Evolutionary conservation across 1,140 invertebrate genomes (phyloP).

Genomic region (Ectropis grisescens): DNA sequence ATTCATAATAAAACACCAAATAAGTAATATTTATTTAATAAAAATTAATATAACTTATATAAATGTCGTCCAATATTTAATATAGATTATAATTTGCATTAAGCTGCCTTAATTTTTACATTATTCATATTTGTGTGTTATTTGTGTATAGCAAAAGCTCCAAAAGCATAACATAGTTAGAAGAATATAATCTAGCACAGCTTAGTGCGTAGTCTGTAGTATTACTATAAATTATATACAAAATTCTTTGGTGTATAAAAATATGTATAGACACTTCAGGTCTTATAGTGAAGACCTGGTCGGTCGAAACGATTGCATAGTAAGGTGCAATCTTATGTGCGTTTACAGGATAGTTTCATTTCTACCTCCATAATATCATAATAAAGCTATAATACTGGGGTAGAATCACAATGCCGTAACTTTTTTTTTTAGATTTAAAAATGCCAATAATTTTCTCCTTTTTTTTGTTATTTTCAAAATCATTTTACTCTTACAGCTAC

Average conservation of each 20-base stretch:
- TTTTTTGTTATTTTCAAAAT: constrained; percentile 28
- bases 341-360: constrained; percentile 63
- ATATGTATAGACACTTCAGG: constrained; percentile 62
- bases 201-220: constrained; percentile 32
- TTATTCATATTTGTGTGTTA: constrained; percentile 26
- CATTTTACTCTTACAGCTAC: constrained; percentile 42
- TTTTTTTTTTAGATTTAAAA: constrained; percentile 41
- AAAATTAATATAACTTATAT: constrained; percentile 43
- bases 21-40: constrained; percentile 47
- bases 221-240: constrained; percentile 60
- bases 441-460: constrained; percentile 21
- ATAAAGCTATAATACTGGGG: constrained; percentile 35
- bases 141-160: constrained; percentile 52
- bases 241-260: constrained; percentile 59
- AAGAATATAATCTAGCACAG: constrained; percentile 44
- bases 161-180: constrained; percentile 37
- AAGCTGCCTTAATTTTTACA: constrained; percentile 51
- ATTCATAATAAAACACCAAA: too few species aligned
- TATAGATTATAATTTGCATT: constrained; percentile 48
- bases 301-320: constrained; percentile 62
- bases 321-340: constrained; percentile 49
- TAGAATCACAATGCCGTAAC: constrained; percentile 63
- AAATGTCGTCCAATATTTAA: constrained; percentile 12
- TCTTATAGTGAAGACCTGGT: constrained; percentile 57
- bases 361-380: constrained; percentile 36